Percentiles rank a stretch among this genome's conserved stretches.
Evolutionary conservation across 2,113 vertebrate species (phyloP).

Genomic region (Trematocara unimaculatum): DNA sequence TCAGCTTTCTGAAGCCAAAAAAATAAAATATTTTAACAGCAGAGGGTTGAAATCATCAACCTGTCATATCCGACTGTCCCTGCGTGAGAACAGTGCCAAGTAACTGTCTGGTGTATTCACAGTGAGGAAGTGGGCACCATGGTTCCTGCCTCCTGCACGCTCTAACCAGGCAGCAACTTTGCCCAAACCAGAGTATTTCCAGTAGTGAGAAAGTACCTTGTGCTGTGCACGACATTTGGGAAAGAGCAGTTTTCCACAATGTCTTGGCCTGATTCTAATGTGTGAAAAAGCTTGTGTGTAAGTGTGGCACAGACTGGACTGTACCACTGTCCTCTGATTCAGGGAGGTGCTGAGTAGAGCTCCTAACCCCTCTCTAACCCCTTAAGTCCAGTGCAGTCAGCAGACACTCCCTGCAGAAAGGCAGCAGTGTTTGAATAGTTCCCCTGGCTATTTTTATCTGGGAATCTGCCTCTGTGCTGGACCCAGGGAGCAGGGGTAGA

Average conservation of each 20-base stretch:
- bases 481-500: conserved; percentile 52
- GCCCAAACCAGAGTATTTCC: background rate
- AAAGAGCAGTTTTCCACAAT: background rate
- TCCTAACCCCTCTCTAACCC: conserved; percentile 69
- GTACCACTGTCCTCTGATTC: conserved; percentile 21
- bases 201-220: background rate
- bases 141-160: background rate
- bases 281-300: background rate
- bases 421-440: conserved; percentile 72
- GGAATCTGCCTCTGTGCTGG: conserved; percentile 71
- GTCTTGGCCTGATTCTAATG: background rate
- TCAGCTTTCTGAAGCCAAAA: background rate
- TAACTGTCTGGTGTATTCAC: background rate
- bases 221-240: background rate
- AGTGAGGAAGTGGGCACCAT: background rate
- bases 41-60: background rate
- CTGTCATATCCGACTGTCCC: background rate
- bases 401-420: conserved; percentile 67
- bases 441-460: conserved; percentile 75
- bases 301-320: background rate
- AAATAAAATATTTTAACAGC: background rate
- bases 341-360: conserved; percentile 34
- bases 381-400: conserved; percentile 53
- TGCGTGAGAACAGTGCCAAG: background rate
- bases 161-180: background rate